A percentile compares a stretch with the other conserved stretches of the same genome.
These are phyloP conservation scores for Epinephelus awoara DNA, from an alignment of 2,797 vertebrate species.

Conservation along the genomic window DNA sequence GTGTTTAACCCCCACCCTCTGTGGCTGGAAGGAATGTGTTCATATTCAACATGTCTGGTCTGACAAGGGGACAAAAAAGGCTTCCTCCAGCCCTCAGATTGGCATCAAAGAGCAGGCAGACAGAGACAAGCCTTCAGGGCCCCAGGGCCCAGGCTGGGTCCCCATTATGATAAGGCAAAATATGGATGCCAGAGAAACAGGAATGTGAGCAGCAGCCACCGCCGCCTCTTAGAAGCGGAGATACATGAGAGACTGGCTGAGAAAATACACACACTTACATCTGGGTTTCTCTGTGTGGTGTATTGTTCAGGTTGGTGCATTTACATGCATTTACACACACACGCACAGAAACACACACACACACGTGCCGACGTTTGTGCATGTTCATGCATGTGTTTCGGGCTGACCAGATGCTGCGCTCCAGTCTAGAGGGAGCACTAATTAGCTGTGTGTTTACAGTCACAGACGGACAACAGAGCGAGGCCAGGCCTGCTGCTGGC, in stretches of 20 bases:
- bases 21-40: constrained; percentile 43
- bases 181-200: constrained; percentile 49
- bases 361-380: not conserved
- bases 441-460: constrained; percentile 77
- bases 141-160: constrained; percentile 32
- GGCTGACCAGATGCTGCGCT: constrained; percentile 72
- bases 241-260: constrained; percentile 20
- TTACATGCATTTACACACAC: constrained; percentile 31
- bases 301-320: constrained; percentile 27
- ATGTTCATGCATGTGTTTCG: constrained; percentile 17
- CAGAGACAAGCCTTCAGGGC: constrained; percentile 45
- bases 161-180: constrained; percentile 55
- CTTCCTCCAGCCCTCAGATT: constrained; percentile 55
- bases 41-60: constrained; percentile 38
- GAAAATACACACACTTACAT: constrained; percentile 10
- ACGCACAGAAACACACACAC: not conserved
- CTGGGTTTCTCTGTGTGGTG: not conserved
- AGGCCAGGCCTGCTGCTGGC: constrained; percentile 62
- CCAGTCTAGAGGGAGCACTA: constrained; percentile 73
- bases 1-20: constrained; percentile 29
- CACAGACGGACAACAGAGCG: constrained; percentile 68
- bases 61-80: constrained; percentile 38
- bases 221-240: constrained; percentile 1
- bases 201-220: constrained; percentile 51
- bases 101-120: constrained; percentile 66